phyloP scores from a whole-genome alignment of 2,113 vertebrate species.

The Trematocara marginatum region DNA sequence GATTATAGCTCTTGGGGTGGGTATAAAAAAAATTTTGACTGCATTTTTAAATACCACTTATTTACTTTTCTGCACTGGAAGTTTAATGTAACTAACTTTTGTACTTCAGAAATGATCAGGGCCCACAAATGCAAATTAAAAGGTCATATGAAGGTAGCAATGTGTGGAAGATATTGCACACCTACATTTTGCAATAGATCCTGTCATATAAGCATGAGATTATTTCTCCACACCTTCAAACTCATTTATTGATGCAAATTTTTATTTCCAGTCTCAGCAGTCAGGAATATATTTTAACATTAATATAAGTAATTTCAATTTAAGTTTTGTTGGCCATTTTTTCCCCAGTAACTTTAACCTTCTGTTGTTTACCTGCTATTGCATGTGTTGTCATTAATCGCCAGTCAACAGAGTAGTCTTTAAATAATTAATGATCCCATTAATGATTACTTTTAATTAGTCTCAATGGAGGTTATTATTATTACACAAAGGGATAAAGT shows the following conservation, averaged over 20 bases:
- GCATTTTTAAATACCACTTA: not conserved
- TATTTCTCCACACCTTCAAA: not conserved
- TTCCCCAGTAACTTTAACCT: not conserved
- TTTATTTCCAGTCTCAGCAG: not conserved
- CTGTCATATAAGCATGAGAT: not conserved
- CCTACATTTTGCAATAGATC: not conserved
- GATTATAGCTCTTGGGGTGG: not conserved
- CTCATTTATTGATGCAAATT: not conserved
- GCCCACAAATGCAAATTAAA: not conserved
- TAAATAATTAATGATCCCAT: conserved; percentile 49
- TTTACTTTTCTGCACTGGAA: not conserved
- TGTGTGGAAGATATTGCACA: not conserved
- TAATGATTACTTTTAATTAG: conserved; percentile 22
- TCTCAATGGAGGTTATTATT: conserved; percentile 9
- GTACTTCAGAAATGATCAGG: not conserved
- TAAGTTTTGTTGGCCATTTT: not conserved
- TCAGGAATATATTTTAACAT: not conserved
- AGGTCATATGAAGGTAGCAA: not conserved
- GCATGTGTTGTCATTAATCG: not conserved
- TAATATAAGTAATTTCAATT: not conserved
- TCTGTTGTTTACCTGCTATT: not conserved
- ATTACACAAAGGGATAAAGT: not conserved
- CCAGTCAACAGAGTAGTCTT: not conserved
- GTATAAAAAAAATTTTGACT: not conserved
- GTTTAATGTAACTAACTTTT: not conserved